Base-by-base conservation (phyloP, 2,888 invertebrate species). In the Mythimna lalbum region DNA sequence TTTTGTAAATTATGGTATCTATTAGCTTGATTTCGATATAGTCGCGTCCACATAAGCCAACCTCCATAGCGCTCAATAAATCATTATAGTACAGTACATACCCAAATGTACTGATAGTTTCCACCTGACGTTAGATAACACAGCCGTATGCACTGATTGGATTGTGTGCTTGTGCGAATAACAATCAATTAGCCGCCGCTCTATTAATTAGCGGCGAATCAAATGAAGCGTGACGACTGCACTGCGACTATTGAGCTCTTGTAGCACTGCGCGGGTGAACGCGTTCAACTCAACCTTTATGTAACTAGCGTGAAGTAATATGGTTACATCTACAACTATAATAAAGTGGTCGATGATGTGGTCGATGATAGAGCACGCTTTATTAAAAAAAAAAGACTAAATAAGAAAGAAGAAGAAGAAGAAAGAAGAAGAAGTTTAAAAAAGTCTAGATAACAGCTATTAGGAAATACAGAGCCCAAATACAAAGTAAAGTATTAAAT, bases 101-200 rank as follows among this genome's bases (percentile, higher is more conserved):
- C 23, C 6, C 27, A 69, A 31, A 47, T 21, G 31, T 23, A 39
- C 67, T 31, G 9, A n/a, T n/a, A 47, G 39, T 43, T 19, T 4
- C 27, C 27, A 39, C 49, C 39, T 31, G 12, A 2, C 23, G 5
- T 50, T 27, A 50, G 59, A 49, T 53, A 49, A 67, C 53, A 56
- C 21, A 12, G 33, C 12, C n/a, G 14, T 33, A 10, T 19, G 33
- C 27, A 23, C 49, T 77, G 64, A 53, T 57, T 64, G 53, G 57
- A 63, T 47, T 60, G 67, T 63, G 62, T 65, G 49, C 47, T 39
- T 69, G 63, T 39, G 60, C 43, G 69, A 36, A 39, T 33, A 68
- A 59, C 49, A 71, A 76, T 65, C 64, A 80, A 71, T 80, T 55
- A 80, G 31, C 27, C 19, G 50, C 43, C n/a, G 56, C 49, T 55